These are phyloP conservation scores for Himalopsyche tibetana DNA, from an alignment of 2,888 invertebrate genomes.

Conservation along the genomic window DNA sequence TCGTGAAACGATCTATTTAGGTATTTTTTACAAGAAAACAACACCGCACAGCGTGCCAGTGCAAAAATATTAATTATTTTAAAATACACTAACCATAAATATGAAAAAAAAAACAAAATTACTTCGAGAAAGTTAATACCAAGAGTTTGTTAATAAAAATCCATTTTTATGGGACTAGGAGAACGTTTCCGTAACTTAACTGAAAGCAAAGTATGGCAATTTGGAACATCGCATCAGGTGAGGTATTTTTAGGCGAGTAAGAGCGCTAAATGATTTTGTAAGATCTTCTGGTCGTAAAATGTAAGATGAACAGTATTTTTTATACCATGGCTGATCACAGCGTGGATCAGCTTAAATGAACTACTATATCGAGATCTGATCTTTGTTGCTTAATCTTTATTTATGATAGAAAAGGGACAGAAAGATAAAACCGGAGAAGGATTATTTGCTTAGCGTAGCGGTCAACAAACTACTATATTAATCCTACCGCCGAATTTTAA, in stretches of 20 bases:
- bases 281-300: too few species aligned
- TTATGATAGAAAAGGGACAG: too few species aligned
- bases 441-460: too few species aligned
- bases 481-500: too few species aligned
- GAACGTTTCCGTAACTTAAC: slow-evolving; percentile 39
- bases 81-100: slow-evolving; percentile 39
- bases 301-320: too few species aligned
- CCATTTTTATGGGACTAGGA: slow-evolving; percentile 44
- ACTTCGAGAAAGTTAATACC: slow-evolving; percentile 44
- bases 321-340: too few species aligned
- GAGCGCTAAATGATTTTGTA: background rate
- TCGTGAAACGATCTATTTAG: background rate
- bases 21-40: background rate
- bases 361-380: too few species aligned
- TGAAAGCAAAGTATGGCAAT: slow-evolving; percentile 38
- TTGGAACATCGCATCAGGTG: slow-evolving; percentile 36
- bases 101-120: slow-evolving; percentile 26
- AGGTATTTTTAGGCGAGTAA: background rate
- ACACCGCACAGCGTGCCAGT: background rate
- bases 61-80: slow-evolving; percentile 34
- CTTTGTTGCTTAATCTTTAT: too few species aligned
- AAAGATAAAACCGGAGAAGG: too few species aligned
- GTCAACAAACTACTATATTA: too few species aligned
- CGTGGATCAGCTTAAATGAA: too few species aligned
- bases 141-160: slow-evolving; percentile 49